These are phyloP conservation scores for Busseola fusca DNA, from an alignment of 2,888 invertebrate species.

Conservation along the genomic window DNA sequence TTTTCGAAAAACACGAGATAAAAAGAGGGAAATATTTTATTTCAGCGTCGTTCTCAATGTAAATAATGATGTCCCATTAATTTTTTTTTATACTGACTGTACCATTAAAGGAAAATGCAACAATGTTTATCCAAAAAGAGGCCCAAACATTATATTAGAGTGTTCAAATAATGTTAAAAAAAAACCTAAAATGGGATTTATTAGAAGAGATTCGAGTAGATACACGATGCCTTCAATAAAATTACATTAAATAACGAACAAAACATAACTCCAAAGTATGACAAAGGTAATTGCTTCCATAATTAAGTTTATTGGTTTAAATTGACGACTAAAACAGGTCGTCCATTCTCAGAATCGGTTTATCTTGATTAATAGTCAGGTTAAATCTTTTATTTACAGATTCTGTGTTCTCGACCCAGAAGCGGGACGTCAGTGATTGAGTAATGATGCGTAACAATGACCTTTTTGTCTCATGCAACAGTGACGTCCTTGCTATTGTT, in stretches of 20 bases:
- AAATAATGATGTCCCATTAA: constrained; percentile 26
- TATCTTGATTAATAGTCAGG: constrained; percentile 62
- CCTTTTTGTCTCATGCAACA: constrained; percentile 71
- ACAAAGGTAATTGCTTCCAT: constrained; percentile 50
- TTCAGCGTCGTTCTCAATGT: constrained; percentile 18
- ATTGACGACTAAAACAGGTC: constrained; percentile 57
- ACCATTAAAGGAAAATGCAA: constrained; percentile 22
- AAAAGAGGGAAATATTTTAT: constrained; percentile 17
- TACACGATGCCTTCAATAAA: constrained; percentile 21
- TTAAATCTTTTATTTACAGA: constrained; percentile 61
- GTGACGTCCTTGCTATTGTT: constrained; percentile 70
- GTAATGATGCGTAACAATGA: constrained; percentile 79
- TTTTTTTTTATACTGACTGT: constrained; percentile 4
- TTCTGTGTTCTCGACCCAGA: constrained; percentile 66
- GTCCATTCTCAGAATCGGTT: constrained; percentile 49
- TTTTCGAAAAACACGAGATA: not conserved
- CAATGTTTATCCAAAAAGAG: not conserved
- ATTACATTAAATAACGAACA: constrained; percentile 11
- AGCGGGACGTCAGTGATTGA: constrained; percentile 68
- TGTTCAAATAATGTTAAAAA: too few relatives aligned
- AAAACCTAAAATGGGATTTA: not conserved
- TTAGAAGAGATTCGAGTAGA: not conserved
- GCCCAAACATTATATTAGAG: not conserved
- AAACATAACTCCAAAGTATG: constrained; percentile 36
- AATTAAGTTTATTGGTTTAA: constrained; percentile 62